Evolutionary conservation across 2,888 invertebrate species (phyloP), one percentile per base, ranked within the genome.

Genomic region (Conus canariensis): DNA sequence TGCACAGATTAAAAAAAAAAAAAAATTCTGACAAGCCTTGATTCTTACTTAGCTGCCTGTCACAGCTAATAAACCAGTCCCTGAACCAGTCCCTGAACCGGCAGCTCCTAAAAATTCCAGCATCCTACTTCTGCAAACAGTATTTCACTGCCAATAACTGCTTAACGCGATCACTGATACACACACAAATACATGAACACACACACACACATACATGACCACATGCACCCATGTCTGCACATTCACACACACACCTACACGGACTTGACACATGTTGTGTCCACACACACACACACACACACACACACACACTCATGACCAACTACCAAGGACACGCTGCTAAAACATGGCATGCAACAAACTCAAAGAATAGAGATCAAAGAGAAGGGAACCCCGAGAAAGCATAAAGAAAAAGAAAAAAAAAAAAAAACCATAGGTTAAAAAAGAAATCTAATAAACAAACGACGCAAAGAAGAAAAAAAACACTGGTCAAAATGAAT

Each of bases 241-340:
- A 77, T 16, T 14, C 77, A 88, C 87, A 87, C 87, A 87, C 87
- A 87, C 87, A 70, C 70, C 7, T 9, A 70, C 70, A 74, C 60
- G 60, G n/a, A 86, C 60, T 64, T 16, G 60, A 60, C 86, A n/a
- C 86, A 60, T n/a, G 22, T 30, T n/a, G 60, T 22, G 30, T n/a
- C 59, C 86, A 86, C 86, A 86, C 86, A n/a, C 77, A 88, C 87
- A 87, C 87, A 87, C 87, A 87, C 87, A 70, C 30, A 86, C 22
- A 86, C 60, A 22, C 74, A 8, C 1, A 70, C 70, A 74, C 74
- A 25, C 74, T n/a, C n/a, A 74, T 22, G 2, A 74, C n/a, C 22
- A 22, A 22, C 45, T 45, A 45, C 45, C n/a, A 74, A 19, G n/a
- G 22, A 74, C 77, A 80, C 77, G 30, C 77, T 80, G 9, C 30